phyloP scores from a whole-genome alignment of 2,888 invertebrate genomes.

The Tyria jacobaeae region DNA sequence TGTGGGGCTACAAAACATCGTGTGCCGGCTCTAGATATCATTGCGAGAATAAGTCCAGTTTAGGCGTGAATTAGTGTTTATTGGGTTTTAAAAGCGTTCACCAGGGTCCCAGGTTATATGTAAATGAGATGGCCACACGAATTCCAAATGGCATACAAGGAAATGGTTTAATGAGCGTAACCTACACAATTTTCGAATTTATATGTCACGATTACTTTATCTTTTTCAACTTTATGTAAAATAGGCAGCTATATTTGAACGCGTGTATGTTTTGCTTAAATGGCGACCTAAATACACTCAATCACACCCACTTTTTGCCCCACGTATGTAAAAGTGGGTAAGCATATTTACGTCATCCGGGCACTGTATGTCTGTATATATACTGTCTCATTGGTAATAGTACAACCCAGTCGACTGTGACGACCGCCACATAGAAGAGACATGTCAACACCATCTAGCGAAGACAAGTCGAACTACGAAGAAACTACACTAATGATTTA shows the following conservation, averaged over 20 bases:
- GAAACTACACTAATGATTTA: too few species aligned
- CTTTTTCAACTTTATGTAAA: constrained; percentile 10
- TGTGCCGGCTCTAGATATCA: constrained; percentile 64
- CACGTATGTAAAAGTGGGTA: too few species aligned
- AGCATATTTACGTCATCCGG: too few species aligned
- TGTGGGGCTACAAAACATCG: constrained; percentile 64
- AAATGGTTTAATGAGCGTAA: constrained; percentile 20
- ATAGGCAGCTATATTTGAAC: constrained; percentile 10
- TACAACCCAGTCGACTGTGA: too few species aligned
- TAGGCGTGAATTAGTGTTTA: constrained; percentile 64
- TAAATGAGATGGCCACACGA: constrained; percentile 31
- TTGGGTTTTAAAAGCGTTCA: constrained; percentile 57
- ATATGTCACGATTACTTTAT: constrained; percentile 11
- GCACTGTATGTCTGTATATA: too few species aligned
- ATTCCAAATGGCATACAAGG: constrained; percentile 15
- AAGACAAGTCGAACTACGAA: too few species aligned
- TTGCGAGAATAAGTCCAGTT: constrained; percentile 62
- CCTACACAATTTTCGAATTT: constrained; percentile 16
- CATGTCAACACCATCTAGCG: too few species aligned
- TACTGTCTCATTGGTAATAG: too few species aligned
- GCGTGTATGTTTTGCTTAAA: constrained; percentile 8
- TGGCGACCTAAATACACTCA: not conserved
- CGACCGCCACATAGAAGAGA: too few species aligned
- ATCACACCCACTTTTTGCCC: not conserved
- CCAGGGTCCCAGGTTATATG: constrained; percentile 36